Evolutionary conservation across 1,140 invertebrate species (phyloP), one percentile per base, ranked within the genome.

Genomic region (Hetaerina americana): DNA sequence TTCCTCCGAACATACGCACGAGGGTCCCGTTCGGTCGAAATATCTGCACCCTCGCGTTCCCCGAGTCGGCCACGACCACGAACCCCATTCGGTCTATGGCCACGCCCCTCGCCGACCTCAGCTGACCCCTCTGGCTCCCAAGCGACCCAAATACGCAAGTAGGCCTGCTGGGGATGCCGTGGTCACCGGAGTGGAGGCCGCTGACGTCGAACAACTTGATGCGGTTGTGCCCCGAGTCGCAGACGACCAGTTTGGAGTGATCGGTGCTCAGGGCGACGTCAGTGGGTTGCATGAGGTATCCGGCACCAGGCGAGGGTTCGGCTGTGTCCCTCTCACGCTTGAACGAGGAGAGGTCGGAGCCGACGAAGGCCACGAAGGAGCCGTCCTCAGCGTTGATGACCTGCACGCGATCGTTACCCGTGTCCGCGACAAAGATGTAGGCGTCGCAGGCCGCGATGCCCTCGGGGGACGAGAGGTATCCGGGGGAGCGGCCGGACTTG

Each of bases 1-100:
- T 81, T 28, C 83, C 80, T 8, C 89, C 89, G 76, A 91, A 87
- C 66, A 87, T 84, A 72, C 86, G 82, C 1, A 91, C 81, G 26
- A 89, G 81, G 70, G 84, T 82, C 26, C 88, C 88, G 70, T 86
- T 84, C 0, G 84, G 83, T 69, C 86, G 84, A 77, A 92, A 92
- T 15, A 92, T 85, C 79, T 92, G 90, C 8, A 93, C 83, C 26
- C 91, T 82, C 68, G 88, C 88, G 78, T 92, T 93, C 0, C 90
- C 91, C 18, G 87, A 88, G 77, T 92, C 91, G 0, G 89, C 91
- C 0, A 93, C 90, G 1, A 90, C 78, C 68, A 92, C 87, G 77
- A 90, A 90, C 2, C 90, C 90, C 76, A 88, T 77, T 1, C 84
- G 82, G 78, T 92, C 91, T 0, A 92, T 84, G 0, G 87, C 85